Evolutionary conservation across 2,797 vertebrate species (phyloP), one percentile per base, ranked within the genome.

Genomic region (Sebastes steindachneri): DNA sequence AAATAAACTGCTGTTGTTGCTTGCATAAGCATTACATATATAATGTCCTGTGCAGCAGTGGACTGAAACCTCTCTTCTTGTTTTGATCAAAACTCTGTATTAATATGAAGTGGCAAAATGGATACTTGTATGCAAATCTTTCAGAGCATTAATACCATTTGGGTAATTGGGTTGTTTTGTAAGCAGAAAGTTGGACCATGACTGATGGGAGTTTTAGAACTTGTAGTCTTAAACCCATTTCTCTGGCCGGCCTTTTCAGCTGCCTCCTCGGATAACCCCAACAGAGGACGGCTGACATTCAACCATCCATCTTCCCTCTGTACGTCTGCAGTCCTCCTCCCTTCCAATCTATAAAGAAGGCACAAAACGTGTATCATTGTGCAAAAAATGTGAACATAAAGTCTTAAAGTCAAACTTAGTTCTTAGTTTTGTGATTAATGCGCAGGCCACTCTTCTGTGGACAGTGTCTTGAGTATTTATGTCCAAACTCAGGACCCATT

Each of bases 181-280:
- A 37, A 51, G 62, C n/a, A 48, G 35, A 68, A 68, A 65, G 45
- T 81, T 75, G 33, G 53, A 53, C 4, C 14, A 3, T 79, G 82
- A 86, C 75, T 69, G 58, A 81, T 85, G 72, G n/a, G 48, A 83
- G 58, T 58, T 87, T 73, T 25, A 28, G 55, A 68, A 68, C 80
- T 77, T 62, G 11, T 45, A 10, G 62, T 68, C 37, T 68, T 71
- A 45, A 71, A 71, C 63, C 3, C 35, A 58, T 86, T 77, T 79
- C 41, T 64, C 23, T 69, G 4, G 9, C 11, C 19, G 10, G 65
- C 53, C 59, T 74, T 80, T 69, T 66, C 60, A 79, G 31, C 68
- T 41, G 59, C 33, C 68, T 68, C 83, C 73, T 84, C 65, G 58
- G 76, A 87, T 79, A 75, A 79, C 60, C 73, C 53, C 45, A 23